A percentile compares a stretch with the other conserved stretches of the same genome.
phyloP scores from a whole-genome alignment of 2,113 vertebrate species.

The Paraplagusia blochii region DNA sequence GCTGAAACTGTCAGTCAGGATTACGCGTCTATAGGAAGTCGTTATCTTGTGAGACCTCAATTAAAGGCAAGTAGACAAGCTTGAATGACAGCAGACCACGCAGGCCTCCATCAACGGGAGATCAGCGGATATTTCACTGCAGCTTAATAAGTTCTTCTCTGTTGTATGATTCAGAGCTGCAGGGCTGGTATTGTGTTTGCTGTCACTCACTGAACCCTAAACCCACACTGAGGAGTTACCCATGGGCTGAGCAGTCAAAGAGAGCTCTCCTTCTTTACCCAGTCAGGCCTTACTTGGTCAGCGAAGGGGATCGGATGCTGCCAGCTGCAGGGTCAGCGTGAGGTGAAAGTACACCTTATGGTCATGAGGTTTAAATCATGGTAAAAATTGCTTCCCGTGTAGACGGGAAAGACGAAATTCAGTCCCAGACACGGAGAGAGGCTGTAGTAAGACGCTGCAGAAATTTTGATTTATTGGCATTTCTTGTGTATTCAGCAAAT shows the following conservation, averaged over 20 bases:
- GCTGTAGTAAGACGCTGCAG: conserved; percentile 16
- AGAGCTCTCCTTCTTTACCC: conserved; percentile 57
- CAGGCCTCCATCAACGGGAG: conserved; percentile 22
- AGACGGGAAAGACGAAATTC: background rate
- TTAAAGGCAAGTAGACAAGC: conserved; percentile 23
- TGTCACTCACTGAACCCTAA: conserved; percentile 69
- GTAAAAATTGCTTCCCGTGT: conserved; percentile 36
- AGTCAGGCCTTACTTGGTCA: conserved; percentile 61
- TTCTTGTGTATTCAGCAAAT: conserved; percentile 59
- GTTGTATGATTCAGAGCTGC: conserved; percentile 55
- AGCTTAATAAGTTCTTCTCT: conserved; percentile 50
- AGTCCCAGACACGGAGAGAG: conserved; percentile 7
- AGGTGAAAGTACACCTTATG: conserved; percentile 45
- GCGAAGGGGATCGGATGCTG: conserved; percentile 36
- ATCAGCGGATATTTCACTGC: conserved; percentile 53
- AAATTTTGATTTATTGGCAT: conserved; percentile 55
- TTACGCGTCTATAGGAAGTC: conserved; percentile 36
- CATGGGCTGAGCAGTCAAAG: conserved; percentile 67
- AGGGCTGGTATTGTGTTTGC: conserved; percentile 63
- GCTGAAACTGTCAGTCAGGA: conserved; percentile 43
- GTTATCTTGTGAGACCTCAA: conserved; percentile 34
- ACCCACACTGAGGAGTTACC: conserved; percentile 76
- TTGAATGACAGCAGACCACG: conserved; percentile 38
- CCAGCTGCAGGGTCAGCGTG: conserved; percentile 55
- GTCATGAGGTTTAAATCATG: conserved; percentile 13